Base-by-base conservation (phyloP, 2,113 vertebrate species). In the Gulo gulo region DNA sequence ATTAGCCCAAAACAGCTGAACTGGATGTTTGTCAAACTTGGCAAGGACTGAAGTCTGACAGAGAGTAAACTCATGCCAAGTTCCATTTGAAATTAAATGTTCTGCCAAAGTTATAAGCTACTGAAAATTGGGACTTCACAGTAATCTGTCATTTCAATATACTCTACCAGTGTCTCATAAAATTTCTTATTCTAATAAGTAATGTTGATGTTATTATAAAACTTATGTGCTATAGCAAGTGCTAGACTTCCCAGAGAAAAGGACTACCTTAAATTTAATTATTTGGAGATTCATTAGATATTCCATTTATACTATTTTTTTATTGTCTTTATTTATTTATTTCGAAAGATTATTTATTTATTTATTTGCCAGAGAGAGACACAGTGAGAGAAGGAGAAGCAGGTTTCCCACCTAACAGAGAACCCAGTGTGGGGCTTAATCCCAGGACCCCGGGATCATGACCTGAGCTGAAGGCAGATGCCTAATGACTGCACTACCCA, bases 21-120 rank as follows among this genome's bases (percentile, higher is more conserved):
- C 95, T 97, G 74, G 88, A 88, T 97, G 96, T 84, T 95, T 67
- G 96, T 97, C 39, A 73, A 91, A 92, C 84, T 97, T 98, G 98
- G 97, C 94, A 95, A 79, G 52, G 21, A 81, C 61, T 74, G 34
- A 81, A 92, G 73, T 97, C 97, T 97, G 95, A 96, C 97, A 91
- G 80, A 93, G 88, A 82, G 21, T 63, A 55, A 93, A 88, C 47
- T 92, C 92, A 73, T 63, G 98, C 98, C 97, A 97, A 96, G 39
- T 97, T 95, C 65, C 88, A 94, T 90, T 74, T 79, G 87, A 94
- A 96, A 95, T 95, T 10, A 94, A 94, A 95, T 83, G 95, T 79
- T 94, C 71, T 97, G 97, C 98, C 97, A 97, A 88, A 90, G 50
- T 97, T 95, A 47, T 39, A 86, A 88, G 84, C 76, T 79, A 71